A percentile compares a stretch with the other conserved stretches of the same genome.
Evolutionary conservation across 2,888 invertebrate genomes (phyloP).

Genomic region (Apoderus coryli): DNA sequence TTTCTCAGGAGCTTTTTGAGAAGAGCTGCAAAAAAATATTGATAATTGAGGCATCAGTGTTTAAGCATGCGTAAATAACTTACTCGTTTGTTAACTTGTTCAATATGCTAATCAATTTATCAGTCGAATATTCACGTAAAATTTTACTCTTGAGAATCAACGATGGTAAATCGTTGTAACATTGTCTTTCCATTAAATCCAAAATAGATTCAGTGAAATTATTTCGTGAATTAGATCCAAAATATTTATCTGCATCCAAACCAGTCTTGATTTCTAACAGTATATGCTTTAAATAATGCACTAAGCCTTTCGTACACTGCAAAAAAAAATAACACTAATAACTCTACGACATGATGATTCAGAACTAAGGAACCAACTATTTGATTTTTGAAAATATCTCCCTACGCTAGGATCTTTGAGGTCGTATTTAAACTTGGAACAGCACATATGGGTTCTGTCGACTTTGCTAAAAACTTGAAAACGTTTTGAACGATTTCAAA

Average conservation of each 20-base stretch:
- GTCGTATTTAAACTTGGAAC: too few relatives aligned
- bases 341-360: too few relatives aligned
- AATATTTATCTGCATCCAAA: conserved; percentile 34
- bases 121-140: conserved; percentile 40
- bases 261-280: conserved; percentile 32
- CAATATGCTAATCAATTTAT: conserved; percentile 37
- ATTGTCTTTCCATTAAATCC: conserved; percentile 30
- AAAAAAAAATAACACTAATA: too few relatives aligned
- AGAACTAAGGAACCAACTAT: too few relatives aligned
- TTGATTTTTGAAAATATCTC: too few relatives aligned
- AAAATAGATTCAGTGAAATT: conserved; percentile 32
- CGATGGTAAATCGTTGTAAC: conserved; percentile 33
- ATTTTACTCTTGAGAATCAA: conserved; percentile 38
- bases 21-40: conserved; percentile 13
- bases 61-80: conserved; percentile 11
- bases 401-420: too few relatives aligned
- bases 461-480: too few relatives aligned
- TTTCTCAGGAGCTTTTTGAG: conserved; percentile 28
- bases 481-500: too few relatives aligned
- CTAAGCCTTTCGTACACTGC: conserved; percentile 28
- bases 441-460: too few relatives aligned
- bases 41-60: not conserved
- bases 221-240: conserved; percentile 28
- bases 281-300: conserved; percentile 29
- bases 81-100: conserved; percentile 24